phyloP scores from a whole-genome alignment of 2,888 invertebrate species.

The Drosophila affinis region DNA sequence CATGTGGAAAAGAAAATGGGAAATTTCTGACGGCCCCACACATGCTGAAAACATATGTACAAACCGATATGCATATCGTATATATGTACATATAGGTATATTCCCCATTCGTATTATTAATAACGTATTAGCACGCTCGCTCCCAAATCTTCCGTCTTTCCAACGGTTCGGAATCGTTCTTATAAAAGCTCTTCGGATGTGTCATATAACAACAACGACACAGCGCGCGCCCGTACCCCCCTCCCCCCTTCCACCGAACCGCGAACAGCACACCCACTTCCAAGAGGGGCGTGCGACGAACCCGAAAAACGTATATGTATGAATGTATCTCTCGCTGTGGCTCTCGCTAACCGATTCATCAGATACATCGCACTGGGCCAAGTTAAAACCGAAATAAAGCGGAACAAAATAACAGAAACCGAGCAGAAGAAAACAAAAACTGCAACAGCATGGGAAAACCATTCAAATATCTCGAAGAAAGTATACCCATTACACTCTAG shows the following conservation, averaged over 20 bases:
- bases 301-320: slow-evolving; percentile 47
- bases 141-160: slow-evolving; percentile 37
- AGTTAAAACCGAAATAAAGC: slow-evolving; percentile 52
- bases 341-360: slow-evolving; percentile 7
- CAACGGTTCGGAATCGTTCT: slow-evolving; percentile 46
- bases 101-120: slow-evolving; percentile 59
- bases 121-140: slow-evolving; percentile 72
- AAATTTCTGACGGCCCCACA: slow-evolving; percentile 12
- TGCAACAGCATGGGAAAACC: slow-evolving; percentile 56
- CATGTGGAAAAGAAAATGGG: slow-evolving; percentile 28
- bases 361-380: slow-evolving; percentile 31
- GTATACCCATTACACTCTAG: neutral
- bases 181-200: slow-evolving; percentile 66
- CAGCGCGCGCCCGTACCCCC: slow-evolving; percentile 7
- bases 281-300: slow-evolving; percentile 57
- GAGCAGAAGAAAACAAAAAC: slow-evolving; percentile 34
- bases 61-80: slow-evolving; percentile 37
- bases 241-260: too few relatives aligned
- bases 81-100: neutral
- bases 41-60: slow-evolving; percentile 34
- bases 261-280: slow-evolving; percentile 34
- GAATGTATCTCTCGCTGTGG: slow-evolving; percentile 6
- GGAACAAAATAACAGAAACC: slow-evolving; percentile 24
- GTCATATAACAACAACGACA: slow-evolving; percentile 59
- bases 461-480: slow-evolving; percentile 10